Conservation (phyloP, 1,140 invertebrate genomes). For the Drosophila yakuba region DNA sequence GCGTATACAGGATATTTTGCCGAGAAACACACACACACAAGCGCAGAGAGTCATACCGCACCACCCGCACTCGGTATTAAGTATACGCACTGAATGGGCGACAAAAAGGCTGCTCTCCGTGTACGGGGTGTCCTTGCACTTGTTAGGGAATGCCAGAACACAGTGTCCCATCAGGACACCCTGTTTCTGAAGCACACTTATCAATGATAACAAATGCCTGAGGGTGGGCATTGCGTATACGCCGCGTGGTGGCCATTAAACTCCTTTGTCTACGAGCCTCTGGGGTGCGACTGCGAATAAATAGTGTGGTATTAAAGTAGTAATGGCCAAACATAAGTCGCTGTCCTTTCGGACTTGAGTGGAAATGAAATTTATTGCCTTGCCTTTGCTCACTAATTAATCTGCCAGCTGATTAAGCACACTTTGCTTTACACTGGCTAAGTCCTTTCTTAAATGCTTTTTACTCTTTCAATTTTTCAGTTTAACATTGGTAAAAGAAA, state of each 20-base stretch:
- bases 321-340: slow-evolving; percentile 4
- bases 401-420: not conserved
- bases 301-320: slow-evolving; percentile 3
- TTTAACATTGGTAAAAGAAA: too few relatives aligned
- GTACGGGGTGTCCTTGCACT: slow-evolving; percentile 48
- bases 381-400: not conserved
- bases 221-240: slow-evolving; percentile 77
- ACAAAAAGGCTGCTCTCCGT: slow-evolving; percentile 40
- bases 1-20: slow-evolving; percentile 56
- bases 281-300: slow-evolving; percentile 34
- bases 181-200: slow-evolving; percentile 57
- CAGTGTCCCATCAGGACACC: slow-evolving; percentile 18
- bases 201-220: slow-evolving; percentile 60
- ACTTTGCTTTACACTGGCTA: not conserved
- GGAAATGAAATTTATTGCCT: not conserved
- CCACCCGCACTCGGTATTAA: slow-evolving; percentile 45
- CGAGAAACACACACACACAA: not conserved
- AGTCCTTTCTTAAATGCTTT: not conserved
- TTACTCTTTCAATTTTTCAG: too few relatives aligned
- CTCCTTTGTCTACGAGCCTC: slow-evolving; percentile 13
- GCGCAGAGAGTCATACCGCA: slow-evolving; percentile 13
- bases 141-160: not conserved
- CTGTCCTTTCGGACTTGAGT: not conserved
- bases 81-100: slow-evolving; percentile 63
- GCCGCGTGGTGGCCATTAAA: slow-evolving; percentile 49